Evolutionary conservation across 1,140 invertebrate genomes (phyloP), one percentile per base, ranked within the genome.

Genomic region (Odontomachus brunneus): DNA sequence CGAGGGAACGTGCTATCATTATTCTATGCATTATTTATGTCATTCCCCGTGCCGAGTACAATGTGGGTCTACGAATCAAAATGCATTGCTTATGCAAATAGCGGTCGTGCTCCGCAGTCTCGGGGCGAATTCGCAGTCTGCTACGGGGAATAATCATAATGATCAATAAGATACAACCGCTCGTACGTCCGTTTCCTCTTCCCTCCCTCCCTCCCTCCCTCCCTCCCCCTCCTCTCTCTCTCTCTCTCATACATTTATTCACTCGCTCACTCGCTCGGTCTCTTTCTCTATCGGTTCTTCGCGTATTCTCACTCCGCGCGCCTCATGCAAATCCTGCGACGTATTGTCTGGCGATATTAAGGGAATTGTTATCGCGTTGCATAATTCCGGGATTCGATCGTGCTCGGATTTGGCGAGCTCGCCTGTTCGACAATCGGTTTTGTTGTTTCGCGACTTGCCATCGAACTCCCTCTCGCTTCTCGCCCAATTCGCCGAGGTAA

Each of bases 71-170:
- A 85, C 90, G 91, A 93, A 93, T 94, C 91, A 93, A 93, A 94
- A 94, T 93, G 92, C 92, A 94, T 94, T 93, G 92, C 92, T 93
- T 93, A 94, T 93, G 93, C 91, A 94, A 93, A 94, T 93, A 89
- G 82, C 89, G 82, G 83, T 89, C 90, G 89, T 92, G 91, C 85
- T 85, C 85, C 83, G 82, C 84, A 88, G 86, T 87, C 87, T 86
- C 59, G 62, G 75, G 83, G 72, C 48, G 88, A 86, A 84, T 86
- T 84, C 73, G 72, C 88, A 88, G 90, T 90, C 85, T 90, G 91
- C 87, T 88, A 81, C 72, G 85, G 84, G 84, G 88, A 90, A 91
- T 91, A 89, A 92, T 91, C 87, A 87, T 91, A 92, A 92, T 92
- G 90, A 92, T 92, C 90, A 91, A 91, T 92, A 92, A 92, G 90